A percentile compares a stretch with the other conserved stretches of the same genome.
phyloP scores from a whole-genome alignment of 37 sponge, comb jelly and placozoan species.

The Petrosia ficiformis region DNA sequence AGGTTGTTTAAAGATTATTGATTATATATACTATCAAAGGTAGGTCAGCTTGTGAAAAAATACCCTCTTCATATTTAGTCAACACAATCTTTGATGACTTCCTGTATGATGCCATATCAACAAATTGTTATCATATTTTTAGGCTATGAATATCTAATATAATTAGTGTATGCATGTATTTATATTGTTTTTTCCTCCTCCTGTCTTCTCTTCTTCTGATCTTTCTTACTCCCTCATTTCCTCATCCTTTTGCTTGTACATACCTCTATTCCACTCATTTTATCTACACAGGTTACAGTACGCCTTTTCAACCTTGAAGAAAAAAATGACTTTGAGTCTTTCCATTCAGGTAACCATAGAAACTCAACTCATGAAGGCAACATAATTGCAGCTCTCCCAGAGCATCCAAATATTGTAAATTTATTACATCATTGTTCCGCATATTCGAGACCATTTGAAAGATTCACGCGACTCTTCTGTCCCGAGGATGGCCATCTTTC shows the following conservation, averaged over 20 bases:
- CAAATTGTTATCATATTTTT: too few species aligned
- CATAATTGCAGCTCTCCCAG: conserved; percentile 18
- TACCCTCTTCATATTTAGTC: too few species aligned
- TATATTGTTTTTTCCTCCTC: not conserved
- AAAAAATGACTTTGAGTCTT: not conserved
- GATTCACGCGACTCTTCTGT: conserved; percentile 1
- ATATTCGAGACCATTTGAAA: conserved; percentile 2
- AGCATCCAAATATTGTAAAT: conserved; percentile 42
- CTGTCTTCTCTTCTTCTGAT: not conserved
- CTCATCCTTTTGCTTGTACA: not conserved
- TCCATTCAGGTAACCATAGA: conserved; percentile 3
- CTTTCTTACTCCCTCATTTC: not conserved
- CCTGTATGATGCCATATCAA: too few species aligned
- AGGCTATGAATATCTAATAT: too few species aligned
- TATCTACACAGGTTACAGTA: conserved; percentile 16
- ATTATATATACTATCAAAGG: too few species aligned
- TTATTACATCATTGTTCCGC: conserved; percentile 19
- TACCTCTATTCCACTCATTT: not conserved
- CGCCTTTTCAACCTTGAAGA: conserved; percentile 18
- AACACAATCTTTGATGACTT: too few species aligned
- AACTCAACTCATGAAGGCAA: not conserved
- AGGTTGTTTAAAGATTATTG: too few species aligned
- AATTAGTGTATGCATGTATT: not conserved
- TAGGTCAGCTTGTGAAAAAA: too few species aligned
- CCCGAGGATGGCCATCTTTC: not conserved